phyloP scores from a whole-genome alignment of 92 coral and sea anemone species.

The Scolanthus callimorphus region DNA sequence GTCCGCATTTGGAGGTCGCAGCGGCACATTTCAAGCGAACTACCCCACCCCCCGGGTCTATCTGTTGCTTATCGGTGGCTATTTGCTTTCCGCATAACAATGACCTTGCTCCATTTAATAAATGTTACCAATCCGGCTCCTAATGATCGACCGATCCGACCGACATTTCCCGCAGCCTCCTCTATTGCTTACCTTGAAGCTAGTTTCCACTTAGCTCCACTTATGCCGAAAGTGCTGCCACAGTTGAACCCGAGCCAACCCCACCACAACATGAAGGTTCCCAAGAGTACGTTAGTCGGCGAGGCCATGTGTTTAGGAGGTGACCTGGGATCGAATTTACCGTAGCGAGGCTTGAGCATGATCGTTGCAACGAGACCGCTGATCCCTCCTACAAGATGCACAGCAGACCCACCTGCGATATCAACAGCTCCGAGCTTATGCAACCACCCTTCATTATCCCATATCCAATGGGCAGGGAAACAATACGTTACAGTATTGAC shows the following conservation, averaged over 20 bases:
- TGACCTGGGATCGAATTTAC: slow-evolving; percentile 39
- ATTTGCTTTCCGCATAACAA: too few species aligned
- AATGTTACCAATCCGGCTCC: background rate
- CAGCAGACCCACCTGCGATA: slow-evolving; percentile 79
- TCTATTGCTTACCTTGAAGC: slow-evolving; percentile 69
- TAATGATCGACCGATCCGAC: too few species aligned
- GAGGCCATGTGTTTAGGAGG: slow-evolving; percentile 79
- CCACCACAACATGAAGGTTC: slow-evolving; percentile 99
- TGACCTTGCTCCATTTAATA: background rate
- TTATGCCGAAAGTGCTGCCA: slow-evolving; percentile 95
- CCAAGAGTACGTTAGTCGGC: slow-evolving; percentile 87
- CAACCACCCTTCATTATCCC: slow-evolving; percentile 80
- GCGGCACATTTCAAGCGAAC: too few species aligned
- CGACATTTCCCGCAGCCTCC: too few species aligned
- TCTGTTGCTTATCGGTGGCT: too few species aligned
- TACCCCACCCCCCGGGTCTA: too few species aligned
- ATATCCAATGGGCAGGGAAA: slow-evolving; percentile 93
- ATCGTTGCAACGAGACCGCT: slow-evolving; percentile 82
- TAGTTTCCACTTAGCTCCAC: slow-evolving; percentile 91
- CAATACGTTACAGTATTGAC: slow-evolving; percentile 77
- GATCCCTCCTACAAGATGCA: slow-evolving; percentile 80
- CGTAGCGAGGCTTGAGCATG: slow-evolving; percentile 68
- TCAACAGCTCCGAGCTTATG: slow-evolving; percentile 69
- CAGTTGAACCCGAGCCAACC: slow-evolving; percentile 99
- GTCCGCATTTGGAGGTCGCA: too few species aligned